These are phyloP conservation scores for Ptychochromis oligacanthus DNA, from an alignment of 2,113 vertebrate genomes.

Conservation along the genomic window DNA sequence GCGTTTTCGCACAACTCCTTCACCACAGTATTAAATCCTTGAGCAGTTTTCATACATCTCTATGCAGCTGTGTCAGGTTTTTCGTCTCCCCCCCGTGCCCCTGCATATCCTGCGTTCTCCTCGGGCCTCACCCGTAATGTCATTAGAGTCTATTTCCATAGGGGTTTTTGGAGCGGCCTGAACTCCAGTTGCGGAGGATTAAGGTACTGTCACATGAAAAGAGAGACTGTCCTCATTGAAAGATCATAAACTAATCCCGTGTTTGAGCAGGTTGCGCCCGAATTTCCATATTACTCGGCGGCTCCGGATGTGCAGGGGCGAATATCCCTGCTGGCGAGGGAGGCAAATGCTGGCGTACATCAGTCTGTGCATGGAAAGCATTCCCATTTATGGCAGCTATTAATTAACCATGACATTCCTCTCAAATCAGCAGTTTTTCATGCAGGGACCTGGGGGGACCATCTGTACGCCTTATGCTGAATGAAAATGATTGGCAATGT, in stretches of 20 bases:
- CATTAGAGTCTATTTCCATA: conserved; percentile 67
- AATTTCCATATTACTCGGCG: conserved; percentile 57
- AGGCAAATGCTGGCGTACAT: conserved; percentile 66
- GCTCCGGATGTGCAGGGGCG: conserved; percentile 49
- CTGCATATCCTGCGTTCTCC: conserved; percentile 59
- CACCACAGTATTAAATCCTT: conserved; percentile 33
- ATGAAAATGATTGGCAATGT: conserved; percentile 75
- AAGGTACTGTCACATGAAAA: conserved; percentile 68
- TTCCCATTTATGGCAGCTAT: conserved; percentile 71
- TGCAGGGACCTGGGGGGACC: conserved; percentile 68
- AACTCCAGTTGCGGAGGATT: conserved; percentile 60
- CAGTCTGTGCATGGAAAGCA: conserved; percentile 62
- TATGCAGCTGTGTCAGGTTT: conserved; percentile 24
- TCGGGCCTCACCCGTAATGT: conserved; percentile 52
- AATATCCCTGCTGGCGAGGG: conserved; percentile 60
- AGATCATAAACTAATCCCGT: conserved; percentile 72
- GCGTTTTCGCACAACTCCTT: conserved; percentile 7
- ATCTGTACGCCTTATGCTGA: conserved; percentile 74
- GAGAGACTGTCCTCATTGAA: conserved; percentile 54
- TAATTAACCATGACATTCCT: conserved; percentile 80
- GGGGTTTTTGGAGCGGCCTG: conserved; percentile 38
- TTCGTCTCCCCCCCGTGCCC: conserved; percentile 36
- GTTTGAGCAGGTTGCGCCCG: conserved; percentile 68
- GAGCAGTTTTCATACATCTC: conserved; percentile 47
- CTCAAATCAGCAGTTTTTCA: conserved; percentile 81